Base-by-base conservation (phyloP, 2,797 vertebrate genomes). In the Triplophysa yarkandensis region DNA sequence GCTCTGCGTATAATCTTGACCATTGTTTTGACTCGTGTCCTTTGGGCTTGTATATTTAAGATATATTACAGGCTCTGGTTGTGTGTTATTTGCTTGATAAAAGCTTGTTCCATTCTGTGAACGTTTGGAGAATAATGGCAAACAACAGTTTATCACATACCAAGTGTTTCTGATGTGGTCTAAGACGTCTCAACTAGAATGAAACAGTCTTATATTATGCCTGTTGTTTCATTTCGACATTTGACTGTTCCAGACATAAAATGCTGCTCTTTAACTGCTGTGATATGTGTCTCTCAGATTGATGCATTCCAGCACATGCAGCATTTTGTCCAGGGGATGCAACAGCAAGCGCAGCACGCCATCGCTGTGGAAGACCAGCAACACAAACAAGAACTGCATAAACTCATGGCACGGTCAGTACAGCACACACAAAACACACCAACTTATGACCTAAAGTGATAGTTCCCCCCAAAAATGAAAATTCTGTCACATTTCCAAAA, bases 291-390 rank as follows among this genome's bases (percentile, higher is more conserved):
- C 4, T 75, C 66, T 55, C 66, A 99, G 97, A 98, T 98, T 0
- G 98, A 99, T 0, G 97, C 96, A 0, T 98, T 98, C 89, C 97
- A 98, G 88, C 95, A 99, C 88, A 98, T 99, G 97, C 97, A 99
- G 86, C 97, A 96, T 87, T 99, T 99, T 17, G 98, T 98, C 9
- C 96, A 97, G 89, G 97, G 92, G 0, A 92, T 98, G 90, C 97
- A 99, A 84, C 95, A 98, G 81, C 96, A 98, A 80, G 96, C 96
- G 0, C 98, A 99, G 85, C 96, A 96, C 0, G 96, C 95, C 72
- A 93, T 96, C 0, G 95, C 96, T 0, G 93, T 93, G 0, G 97
- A 98, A 83, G 98, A 99, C 87, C 96, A 98, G 82, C 96, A 97
- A 83, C 96, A 96, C 81, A 97, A 98, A 76, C 96, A 93, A 84